Base-by-base conservation (phyloP, 30 jellyfish, hydroid and myxozoan genomes). In the Hydra vulgaris region DNA sequence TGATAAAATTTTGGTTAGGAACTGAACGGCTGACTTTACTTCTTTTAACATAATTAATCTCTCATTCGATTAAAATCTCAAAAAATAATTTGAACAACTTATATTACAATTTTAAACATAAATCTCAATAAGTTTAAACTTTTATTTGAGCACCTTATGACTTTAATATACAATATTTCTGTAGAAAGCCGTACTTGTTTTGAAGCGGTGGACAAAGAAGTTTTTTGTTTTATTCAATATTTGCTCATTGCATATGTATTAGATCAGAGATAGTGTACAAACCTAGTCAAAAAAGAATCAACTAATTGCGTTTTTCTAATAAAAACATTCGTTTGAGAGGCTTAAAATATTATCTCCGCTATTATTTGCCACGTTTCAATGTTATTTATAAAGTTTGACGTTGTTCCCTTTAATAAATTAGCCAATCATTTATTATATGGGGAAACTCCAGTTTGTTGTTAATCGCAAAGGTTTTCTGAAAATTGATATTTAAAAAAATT, bases 11-110 rank as follows among this genome's bases (percentile, higher is more conserved):
- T 92, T 90, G 72, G 95, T 72, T 17, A 92, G 71, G 80, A 92
- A 87, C 74, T 87, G 83, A 66, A 82, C 79, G 74, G 96, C 98
- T 67, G 95, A 87, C 26, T 85, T 89, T 8, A 92, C 96, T 87
- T 92, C 98, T 74, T 75, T 61, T 73, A 87, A 27, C 98, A 81
- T 81, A 69, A 20, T 15, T 21, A 69, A 69, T 69, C 12, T 5
- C 61, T 40, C 61, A 40, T 40, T 40, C 61, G 12, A 20, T 3
- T 69, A 24, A 69, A 3, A 24, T 20, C 5, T 69, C 15, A 69
- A 5, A 69, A 69, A 20, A 24, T 69, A 40, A 40, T 40, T 40
- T 40, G 61, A 40, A 40, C 12, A 40, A 40, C 61, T 40, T 12
- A 40, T 3, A 40, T 40, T 40, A 12, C 12, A 40, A 12, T 40